Conservation (phyloP, 2,797 vertebrate species). For the Molossus alvarezi region DNA sequence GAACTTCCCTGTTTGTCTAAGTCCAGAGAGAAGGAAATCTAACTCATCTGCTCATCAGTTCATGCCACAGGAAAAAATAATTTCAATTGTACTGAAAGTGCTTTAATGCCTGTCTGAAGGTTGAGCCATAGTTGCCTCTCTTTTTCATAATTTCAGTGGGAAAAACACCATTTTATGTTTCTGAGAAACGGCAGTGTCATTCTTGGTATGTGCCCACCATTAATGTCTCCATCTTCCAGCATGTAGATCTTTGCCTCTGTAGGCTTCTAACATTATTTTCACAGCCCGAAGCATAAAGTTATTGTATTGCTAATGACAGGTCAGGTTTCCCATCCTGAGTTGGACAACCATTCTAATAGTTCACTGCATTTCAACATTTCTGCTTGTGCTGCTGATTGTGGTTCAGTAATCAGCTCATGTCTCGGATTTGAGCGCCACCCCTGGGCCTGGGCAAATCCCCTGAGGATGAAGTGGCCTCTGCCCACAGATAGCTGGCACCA, state of each 20-base stretch:
- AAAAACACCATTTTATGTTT: conserved; percentile 72
- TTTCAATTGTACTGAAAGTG: conserved; percentile 66
- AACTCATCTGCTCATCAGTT: conserved; percentile 67
- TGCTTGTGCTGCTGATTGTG: not conserved
- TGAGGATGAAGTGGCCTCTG: conserved; percentile 9
- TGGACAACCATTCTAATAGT: not conserved
- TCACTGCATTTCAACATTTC: not conserved
- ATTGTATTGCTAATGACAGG: not conserved
- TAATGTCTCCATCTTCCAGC: not conserved
- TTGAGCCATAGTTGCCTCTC: conserved; percentile 65
- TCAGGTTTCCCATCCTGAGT: not conserved
- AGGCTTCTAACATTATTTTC: not conserved
- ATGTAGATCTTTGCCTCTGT: not conserved
- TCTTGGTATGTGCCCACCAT: conserved; percentile 37
- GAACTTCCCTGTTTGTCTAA: not conserved
- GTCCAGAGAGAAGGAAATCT: not conserved
- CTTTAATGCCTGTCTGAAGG: conserved; percentile 73
- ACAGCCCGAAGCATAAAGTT: conserved; percentile 50
- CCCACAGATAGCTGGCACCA: not conserved
- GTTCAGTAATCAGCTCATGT: not conserved
- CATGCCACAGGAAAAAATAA: conserved; percentile 27
- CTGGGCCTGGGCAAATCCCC: not conserved
- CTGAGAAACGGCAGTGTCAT: conserved; percentile 50
- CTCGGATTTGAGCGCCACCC: not conserved
- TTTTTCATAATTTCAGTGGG: conserved; percentile 64